These are phyloP conservation scores for Xestia sexstrigata DNA, from an alignment of 2,888 invertebrate genomes.

Conservation along the genomic window DNA sequence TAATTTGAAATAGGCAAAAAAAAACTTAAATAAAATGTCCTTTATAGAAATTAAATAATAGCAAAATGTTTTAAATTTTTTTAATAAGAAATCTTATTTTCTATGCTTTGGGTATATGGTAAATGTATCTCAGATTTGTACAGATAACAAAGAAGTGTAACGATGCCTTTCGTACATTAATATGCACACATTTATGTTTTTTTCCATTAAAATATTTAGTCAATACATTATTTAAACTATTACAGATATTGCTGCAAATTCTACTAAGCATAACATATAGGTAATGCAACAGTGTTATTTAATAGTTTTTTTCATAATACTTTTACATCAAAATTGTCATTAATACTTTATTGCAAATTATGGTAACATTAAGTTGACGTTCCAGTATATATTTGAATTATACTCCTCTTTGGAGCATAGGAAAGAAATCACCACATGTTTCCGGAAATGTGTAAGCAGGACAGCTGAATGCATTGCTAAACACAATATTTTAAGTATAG, in stretches of 20 bases:
- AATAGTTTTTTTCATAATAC: no score
- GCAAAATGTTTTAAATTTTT: background rate
- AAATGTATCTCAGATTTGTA: background rate
- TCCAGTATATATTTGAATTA: background rate
- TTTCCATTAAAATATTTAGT: background rate
- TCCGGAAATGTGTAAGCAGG: background rate
- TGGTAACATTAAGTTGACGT: slow-evolving; percentile 22
- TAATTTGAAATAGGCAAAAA: background rate
- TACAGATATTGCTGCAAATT: background rate
- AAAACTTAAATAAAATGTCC: no score
- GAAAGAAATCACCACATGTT: slow-evolving; percentile 18
- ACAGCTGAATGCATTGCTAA: slow-evolving; percentile 34
- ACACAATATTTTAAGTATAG: slow-evolving; percentile 8
- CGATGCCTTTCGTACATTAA: background rate
- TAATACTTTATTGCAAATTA: background rate
- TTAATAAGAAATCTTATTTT: accelerated
- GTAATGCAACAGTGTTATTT: background rate
- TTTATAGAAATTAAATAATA: background rate
- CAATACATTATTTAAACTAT: background rate
- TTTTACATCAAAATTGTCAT: no score
- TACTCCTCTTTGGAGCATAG: background rate
- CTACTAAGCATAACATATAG: no score
- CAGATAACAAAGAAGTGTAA: no score
- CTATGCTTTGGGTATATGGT: background rate
- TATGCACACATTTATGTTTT: background rate